Evolutionary conservation across 1,140 invertebrate genomes (phyloP).

Genomic region (Ceratitis capitata): DNA sequence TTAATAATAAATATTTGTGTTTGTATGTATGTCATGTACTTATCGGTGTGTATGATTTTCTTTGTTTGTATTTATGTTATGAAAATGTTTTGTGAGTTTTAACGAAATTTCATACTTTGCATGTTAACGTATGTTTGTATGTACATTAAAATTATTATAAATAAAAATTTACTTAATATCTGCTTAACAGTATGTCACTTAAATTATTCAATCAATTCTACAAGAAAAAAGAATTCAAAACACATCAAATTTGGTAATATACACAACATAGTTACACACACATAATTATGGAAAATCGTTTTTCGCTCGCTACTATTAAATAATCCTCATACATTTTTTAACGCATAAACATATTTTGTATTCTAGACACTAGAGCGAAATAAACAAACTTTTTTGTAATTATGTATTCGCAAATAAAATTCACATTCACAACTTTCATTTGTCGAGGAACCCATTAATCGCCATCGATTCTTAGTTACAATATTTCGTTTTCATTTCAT

Average conservation of each 20-base stretch:
- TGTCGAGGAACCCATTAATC: slow-evolving; percentile 4
- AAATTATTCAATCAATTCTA: slow-evolving; percentile 30
- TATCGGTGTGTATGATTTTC: background rate
- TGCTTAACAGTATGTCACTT: slow-evolving; percentile 21
- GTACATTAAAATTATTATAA: background rate
- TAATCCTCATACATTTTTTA: background rate
- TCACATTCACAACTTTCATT: background rate
- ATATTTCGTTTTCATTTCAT: background rate
- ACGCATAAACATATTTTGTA: background rate
- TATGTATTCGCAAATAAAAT: background rate
- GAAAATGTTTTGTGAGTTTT: background rate
- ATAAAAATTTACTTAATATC: background rate
- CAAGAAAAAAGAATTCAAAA: slow-evolving; percentile 1
- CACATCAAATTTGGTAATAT: background rate
- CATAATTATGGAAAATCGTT: background rate
- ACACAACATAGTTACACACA: background rate
- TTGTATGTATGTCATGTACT: background rate
- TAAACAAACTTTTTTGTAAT: background rate
- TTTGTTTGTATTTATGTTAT: background rate
- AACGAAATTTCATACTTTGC: background rate
- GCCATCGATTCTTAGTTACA: background rate
- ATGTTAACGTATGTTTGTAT: too few species aligned
- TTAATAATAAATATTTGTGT: background rate
- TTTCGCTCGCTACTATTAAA: background rate
- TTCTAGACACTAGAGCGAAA: background rate